Conservation (phyloP, 2,113 vertebrate species). For the Tinamus guttatus region DNA sequence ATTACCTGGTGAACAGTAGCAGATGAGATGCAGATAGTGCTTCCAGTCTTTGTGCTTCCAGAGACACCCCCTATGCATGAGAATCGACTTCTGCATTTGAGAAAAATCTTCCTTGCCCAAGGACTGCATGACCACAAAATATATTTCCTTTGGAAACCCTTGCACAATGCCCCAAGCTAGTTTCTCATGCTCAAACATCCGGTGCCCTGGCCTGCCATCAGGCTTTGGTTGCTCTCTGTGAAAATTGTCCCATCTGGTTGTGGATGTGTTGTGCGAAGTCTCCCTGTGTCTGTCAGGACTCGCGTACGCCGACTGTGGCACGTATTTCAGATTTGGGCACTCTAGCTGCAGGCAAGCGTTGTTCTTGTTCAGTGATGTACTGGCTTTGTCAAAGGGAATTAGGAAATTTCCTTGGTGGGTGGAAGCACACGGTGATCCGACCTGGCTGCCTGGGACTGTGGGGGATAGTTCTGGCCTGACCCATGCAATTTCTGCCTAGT, state of each 20-base stretch:
- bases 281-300: not conserved
- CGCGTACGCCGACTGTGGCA: not conserved
- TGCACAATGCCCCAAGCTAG: rapidly evolving
- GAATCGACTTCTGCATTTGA: not conserved
- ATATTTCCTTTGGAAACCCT: not conserved
- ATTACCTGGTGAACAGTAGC: not conserved
- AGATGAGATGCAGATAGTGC: not conserved
- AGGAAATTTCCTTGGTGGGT: not conserved
- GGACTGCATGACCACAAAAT: not conserved
- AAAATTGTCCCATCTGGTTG: slow-evolving; percentile 21
- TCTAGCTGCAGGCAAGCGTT: slow-evolving; percentile 50
- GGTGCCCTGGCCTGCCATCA: not conserved
- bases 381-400: slow-evolving; percentile 5
- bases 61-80: not conserved
- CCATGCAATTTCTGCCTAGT: rapidly evolving
- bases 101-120: not conserved
- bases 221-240: not conserved
- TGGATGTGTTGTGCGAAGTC: not conserved
- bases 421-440: not conserved
- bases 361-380: not conserved
- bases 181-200: not conserved
- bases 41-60: not conserved
- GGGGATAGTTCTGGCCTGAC: not conserved
- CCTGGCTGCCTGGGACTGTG: not conserved
- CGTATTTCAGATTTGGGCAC: slow-evolving; percentile 27